Conservation (phyloP, 1,140 invertebrate genomes). For the Drosophila oshimai region DNA sequence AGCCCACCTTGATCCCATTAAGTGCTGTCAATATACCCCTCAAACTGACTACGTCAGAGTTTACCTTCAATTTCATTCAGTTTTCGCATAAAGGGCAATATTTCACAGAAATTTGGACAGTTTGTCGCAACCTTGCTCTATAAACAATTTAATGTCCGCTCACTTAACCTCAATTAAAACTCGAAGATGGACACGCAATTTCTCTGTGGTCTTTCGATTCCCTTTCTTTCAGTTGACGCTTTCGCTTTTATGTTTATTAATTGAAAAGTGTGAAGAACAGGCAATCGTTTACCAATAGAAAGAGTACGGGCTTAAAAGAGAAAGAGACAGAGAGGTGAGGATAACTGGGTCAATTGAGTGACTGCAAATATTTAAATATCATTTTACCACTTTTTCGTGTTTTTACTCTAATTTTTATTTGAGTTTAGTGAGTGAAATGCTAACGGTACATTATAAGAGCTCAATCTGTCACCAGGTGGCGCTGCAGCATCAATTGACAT, state of each 20-base stretch:
- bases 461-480: slow-evolving; percentile 18
- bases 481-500: slow-evolving; percentile 48
- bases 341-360: slow-evolving; percentile 48
- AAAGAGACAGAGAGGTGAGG: background rate
- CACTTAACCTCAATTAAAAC: slow-evolving; percentile 64
- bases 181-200: slow-evolving; percentile 48
- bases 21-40: background rate
- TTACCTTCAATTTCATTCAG: slow-evolving; percentile 17
- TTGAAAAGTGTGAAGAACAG: slow-evolving; percentile 44
- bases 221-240: background rate
- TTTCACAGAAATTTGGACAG: slow-evolving; percentile 33
- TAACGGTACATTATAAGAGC: too few relatives aligned
- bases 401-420: background rate
- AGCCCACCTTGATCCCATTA: slow-evolving; percentile 17
- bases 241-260: slow-evolving; percentile 46
- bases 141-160: slow-evolving; percentile 59
- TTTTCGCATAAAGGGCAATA: slow-evolving; percentile 36
- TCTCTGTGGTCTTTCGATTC: background rate
- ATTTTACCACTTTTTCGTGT: background rate
- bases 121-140: slow-evolving; percentile 54
- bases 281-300: slow-evolving; percentile 31
- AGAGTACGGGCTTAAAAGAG: background rate
- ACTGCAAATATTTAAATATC: slow-evolving; percentile 19
- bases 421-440: background rate
- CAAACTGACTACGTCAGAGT: slow-evolving; percentile 14